phyloP scores from a whole-genome alignment of 2,113 vertebrate genomes.

The Halichoeres trimaculatus region DNA sequence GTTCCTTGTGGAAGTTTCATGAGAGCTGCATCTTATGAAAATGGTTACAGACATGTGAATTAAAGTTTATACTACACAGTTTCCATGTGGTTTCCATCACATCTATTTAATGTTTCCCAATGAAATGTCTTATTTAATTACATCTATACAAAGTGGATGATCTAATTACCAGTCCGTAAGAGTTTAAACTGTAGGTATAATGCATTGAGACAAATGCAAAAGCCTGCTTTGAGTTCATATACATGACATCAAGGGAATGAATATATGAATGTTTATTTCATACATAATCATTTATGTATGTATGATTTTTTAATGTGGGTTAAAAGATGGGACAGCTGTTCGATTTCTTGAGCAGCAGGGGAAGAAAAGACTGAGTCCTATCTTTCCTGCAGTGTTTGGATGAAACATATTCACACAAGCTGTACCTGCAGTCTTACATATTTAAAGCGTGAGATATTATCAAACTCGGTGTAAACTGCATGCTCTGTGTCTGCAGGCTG shows the following conservation, averaged over 20 bases:
- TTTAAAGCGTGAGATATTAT: not conserved
- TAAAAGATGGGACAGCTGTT: constrained; percentile 15
- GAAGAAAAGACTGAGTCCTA: constrained; percentile 20
- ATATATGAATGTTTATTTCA: not conserved
- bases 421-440: constrained; percentile 10
- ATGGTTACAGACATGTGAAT: constrained; percentile 43
- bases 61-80: constrained; percentile 33
- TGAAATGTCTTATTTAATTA: constrained; percentile 66
- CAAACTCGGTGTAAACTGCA: not conserved
- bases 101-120: constrained; percentile 51
- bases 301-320: constrained; percentile 14
- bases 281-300: not conserved
- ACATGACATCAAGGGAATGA: not conserved
- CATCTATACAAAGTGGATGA: constrained; percentile 41
- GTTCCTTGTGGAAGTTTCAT: constrained; percentile 23
- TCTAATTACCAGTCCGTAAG: constrained; percentile 9
- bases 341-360: not conserved
- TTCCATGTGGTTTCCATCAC: constrained; percentile 44
- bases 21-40: constrained; percentile 44
- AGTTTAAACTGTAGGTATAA: constrained; percentile 22
- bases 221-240: not conserved
- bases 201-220: constrained; percentile 21
- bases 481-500: not conserved
- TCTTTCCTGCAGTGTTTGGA: constrained; percentile 26
- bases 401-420: constrained; percentile 12